Evolutionary conservation across 2,113 vertebrate species (phyloP).

Genomic region (Gasterosteus aculeatus): DNA sequence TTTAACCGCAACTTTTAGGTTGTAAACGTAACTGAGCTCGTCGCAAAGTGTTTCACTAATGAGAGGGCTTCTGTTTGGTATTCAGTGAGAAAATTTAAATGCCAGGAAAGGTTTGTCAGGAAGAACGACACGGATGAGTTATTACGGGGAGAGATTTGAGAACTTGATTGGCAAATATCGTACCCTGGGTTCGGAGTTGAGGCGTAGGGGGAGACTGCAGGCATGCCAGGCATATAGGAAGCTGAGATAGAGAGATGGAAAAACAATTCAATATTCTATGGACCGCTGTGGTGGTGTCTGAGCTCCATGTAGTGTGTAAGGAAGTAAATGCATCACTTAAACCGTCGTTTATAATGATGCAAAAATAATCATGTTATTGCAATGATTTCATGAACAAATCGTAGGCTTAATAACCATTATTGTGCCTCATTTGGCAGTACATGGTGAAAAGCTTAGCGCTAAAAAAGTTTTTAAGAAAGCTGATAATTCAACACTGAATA

Average conservation of each 20-base stretch:
- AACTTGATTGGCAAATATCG: constrained; percentile 43
- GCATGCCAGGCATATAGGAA: constrained; percentile 94
- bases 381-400: background rate
- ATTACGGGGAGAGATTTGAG: background rate
- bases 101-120: background rate
- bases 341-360: no score
- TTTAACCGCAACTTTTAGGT: background rate
- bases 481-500: no score
- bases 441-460: background rate
- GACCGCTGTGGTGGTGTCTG: background rate
- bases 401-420: background rate
- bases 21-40: background rate
- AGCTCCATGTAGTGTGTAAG: constrained; percentile 70
- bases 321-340: constrained; percentile 1
- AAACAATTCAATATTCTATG: background rate
- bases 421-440: background rate
- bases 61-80: background rate
- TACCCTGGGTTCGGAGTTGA: constrained; percentile 91
- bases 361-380: no score
- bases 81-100: background rate
- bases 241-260: constrained; percentile 75
- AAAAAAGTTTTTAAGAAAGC: no score
- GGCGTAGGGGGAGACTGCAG: constrained; percentile 88
- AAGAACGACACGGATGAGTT: background rate
- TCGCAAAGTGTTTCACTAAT: background rate